A percentile compares a stretch with the other conserved stretches of the same genome.
phyloP scores from a whole-genome alignment of 2,888 invertebrate species.

The Calliopum simillimum region DNA sequence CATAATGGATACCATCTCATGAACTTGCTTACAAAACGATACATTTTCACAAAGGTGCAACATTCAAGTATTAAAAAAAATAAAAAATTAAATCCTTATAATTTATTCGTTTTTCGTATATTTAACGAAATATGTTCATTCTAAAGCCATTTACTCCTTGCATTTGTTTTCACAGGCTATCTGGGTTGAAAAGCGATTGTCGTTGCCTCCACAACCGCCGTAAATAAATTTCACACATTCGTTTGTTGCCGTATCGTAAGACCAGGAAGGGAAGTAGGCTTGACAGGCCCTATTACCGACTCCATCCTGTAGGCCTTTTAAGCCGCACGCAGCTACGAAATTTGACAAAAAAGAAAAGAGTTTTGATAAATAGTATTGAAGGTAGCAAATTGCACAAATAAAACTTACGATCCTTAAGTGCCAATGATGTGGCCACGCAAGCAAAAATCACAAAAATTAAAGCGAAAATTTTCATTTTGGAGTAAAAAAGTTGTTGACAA shows the following conservation, averaged over 20 bases:
- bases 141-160: not conserved
- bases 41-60: too few relatives aligned
- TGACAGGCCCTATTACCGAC: constrained; percentile 54
- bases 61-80: too few relatives aligned
- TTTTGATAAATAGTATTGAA: not conserved
- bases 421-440: not conserved
- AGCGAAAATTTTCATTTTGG: constrained; percentile 24
- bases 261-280: constrained; percentile 67
- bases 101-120: too few relatives aligned
- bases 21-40: too few relatives aligned
- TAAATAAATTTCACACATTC: constrained; percentile 81
- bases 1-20: too few relatives aligned
- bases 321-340: constrained; percentile 19
- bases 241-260: constrained; percentile 57
- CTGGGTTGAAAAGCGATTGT: constrained; percentile 78
- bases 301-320: not conserved
- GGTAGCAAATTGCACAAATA: not conserved
- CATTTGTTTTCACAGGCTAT: constrained; percentile 75
- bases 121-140: too few relatives aligned
- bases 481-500: too few relatives aligned
- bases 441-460: constrained; percentile 1
- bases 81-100: too few relatives aligned
- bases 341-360: not conserved
- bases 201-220: constrained; percentile 81
- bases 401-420: constrained; percentile 23